Base-by-base conservation (phyloP, 2,888 invertebrate genomes). In the Ceriagrion tenellum region DNA sequence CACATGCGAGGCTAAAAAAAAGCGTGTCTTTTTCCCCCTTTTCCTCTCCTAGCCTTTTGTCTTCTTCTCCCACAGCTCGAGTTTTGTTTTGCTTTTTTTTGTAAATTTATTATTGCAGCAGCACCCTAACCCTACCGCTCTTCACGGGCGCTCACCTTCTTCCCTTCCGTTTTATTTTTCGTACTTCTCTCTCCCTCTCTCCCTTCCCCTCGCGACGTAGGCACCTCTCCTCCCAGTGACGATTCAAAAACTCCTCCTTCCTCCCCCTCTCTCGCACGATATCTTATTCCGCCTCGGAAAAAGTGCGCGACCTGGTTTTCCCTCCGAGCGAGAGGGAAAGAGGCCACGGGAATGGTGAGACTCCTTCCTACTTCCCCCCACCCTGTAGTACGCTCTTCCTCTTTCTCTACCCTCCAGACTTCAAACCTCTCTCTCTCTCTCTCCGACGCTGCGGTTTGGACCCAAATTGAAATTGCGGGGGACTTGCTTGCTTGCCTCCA, bases 401-500 rank as follows among this genome's bases (percentile, higher is more conserved):
- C 59, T 59, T 20, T 20, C 20, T 59, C 59, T 20, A 59, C 59
- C 59, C 59, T 20, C 59, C 59, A 59, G 59, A 59, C 59, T 59
- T 16, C 59, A 16, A 59, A 20, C 8, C 89, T 23, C 23, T 47
- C 30, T 47, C 89, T 55, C 89, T 55, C 30, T 30, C 93, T 69
- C 93, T 26, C 93, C 40, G 69, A 30, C 47, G 47, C 69, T 93
- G 93, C 93, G 93, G 93, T 93, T 74, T 93, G 93, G 93, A 93
- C 74, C 93, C 63, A 93, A 93, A 93, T 93, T 93, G 93, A 93
- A 93, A 93, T 93, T 93, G 93, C 93, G 93, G 74, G 69, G 47
- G 93, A 93, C 93, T 93, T 35, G 16, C 81, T 16, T n/a, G 16
- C 35, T 47, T 35, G 30, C 81, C 12, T 35, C 26, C 35, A 8